phyloP scores from a whole-genome alignment of 64 coral and sea anemone species.

The Montipora sp. region DNA sequence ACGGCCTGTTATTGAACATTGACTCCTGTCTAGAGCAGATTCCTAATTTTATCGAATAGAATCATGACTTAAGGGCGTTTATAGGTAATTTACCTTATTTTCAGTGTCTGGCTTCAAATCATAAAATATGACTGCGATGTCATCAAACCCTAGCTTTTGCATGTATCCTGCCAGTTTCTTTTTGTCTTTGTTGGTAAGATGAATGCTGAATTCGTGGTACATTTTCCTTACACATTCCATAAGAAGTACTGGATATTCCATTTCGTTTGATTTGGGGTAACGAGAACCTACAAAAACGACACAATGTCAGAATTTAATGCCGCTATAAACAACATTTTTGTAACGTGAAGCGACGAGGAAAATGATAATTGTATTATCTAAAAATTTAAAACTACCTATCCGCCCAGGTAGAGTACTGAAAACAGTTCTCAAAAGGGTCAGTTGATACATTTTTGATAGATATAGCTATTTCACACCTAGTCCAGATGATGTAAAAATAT shows the following conservation, averaged over 20 bases:
- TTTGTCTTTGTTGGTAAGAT: conserved; percentile 23
- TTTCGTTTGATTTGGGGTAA: not conserved
- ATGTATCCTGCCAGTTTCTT: conserved; percentile 29
- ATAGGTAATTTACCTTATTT: not conserved
- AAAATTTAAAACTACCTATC: no score
- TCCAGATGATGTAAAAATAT: no score
- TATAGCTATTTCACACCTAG: no score
- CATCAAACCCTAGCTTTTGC: conserved; percentile 32
- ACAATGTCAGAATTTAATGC: not conserved
- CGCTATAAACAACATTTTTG: no score
- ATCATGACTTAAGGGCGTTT: no score
- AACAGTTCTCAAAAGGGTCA: no score
- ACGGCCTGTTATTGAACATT: not conserved
- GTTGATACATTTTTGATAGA: no score
- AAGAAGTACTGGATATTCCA: conserved; percentile 34
- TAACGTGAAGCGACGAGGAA: no score
- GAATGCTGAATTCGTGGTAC: not conserved
- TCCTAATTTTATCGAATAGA: not conserved
- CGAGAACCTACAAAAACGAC: not conserved
- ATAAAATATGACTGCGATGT: conserved; percentile 13
- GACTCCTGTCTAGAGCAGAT: not conserved
- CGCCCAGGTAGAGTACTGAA: no score
- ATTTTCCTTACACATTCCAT: conserved; percentile 5
- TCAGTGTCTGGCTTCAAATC: not conserved
- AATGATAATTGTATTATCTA: no score